Base-by-base conservation (phyloP, 1,140 invertebrate species). In the Drosophila melanica region DNA sequence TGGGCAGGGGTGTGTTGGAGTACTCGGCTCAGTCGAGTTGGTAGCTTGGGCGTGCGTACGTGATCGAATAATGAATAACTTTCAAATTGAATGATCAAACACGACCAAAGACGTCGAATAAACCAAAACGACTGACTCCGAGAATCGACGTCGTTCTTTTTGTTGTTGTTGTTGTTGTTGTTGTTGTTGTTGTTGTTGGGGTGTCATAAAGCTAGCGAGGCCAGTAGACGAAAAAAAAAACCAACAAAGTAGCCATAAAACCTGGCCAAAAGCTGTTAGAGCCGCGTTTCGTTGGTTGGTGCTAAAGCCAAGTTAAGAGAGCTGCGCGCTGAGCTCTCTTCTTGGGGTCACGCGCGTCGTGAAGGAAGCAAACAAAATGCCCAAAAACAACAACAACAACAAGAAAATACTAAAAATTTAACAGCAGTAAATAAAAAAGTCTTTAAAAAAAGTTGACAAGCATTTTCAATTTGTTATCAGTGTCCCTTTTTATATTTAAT, bases 1-100 rank as follows among this genome's bases (percentile, higher is more conserved):
- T 2, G 27, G 9, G 48, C 6, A 3, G n/a, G 7, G 41, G 41
- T 14, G n/a, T 23, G 14, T 65, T 23, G 44, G 41, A 27, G 27
- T 7, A 27, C 51, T 47, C 39, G 8, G 50, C 59, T 64, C 41
- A 63, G 37, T 64, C 41, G 39, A 45, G 48, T 65, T 66, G 71
- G 69, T 64, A 60, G 64, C 57, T 70, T 72, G 63, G 75, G 67
- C 67, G 60, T 59, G 62, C 80, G 84, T 87, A 87, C 84, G 84
- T 87, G 84, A 87, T 89, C 84, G 85, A 86, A 89, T 89, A 87
- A 89, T 89, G 84, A 87, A 87, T 87, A 87, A 87, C 84, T 89
- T 87, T 87, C 84, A 87, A 87, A 87, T 87, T 87, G 84, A 87
- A 87, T 87, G 81, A 87, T 87, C 84, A 87, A 87, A 87, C 85